Evolutionary conservation across 2,113 vertebrate species (phyloP).

Genomic region (Oncorhynchus nerka): DNA sequence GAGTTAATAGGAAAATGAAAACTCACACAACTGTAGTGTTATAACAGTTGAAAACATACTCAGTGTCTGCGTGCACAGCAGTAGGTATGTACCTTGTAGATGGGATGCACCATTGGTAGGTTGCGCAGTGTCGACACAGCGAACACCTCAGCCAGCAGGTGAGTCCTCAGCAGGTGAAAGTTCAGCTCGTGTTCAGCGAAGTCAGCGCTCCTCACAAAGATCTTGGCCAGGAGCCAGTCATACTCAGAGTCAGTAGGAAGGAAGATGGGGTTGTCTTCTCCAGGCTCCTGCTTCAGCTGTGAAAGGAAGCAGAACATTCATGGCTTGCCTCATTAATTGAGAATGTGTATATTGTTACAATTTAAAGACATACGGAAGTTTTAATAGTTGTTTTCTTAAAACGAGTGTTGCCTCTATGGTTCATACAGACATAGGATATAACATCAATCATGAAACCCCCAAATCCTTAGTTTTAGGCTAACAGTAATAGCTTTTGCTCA

Average conservation of each 20-base stretch:
- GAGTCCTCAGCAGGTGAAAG: slow-evolving; percentile 51
- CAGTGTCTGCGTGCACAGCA: too few species aligned
- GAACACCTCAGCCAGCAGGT: slow-evolving; percentile 48
- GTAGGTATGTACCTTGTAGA: slow-evolving; percentile 57
- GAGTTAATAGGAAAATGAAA: too few species aligned
- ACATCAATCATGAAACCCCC: too few species aligned
- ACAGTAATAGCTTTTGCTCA: too few species aligned
- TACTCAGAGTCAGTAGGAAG: slow-evolving; percentile 60
- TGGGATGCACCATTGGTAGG: slow-evolving; percentile 63
- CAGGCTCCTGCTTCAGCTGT: slow-evolving; percentile 32
- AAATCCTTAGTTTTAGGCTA: too few species aligned
- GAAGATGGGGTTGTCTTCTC: slow-evolving; percentile 49
- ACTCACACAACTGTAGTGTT: too few species aligned
- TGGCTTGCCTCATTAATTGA: not conserved
- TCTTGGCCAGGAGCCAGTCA: slow-evolving; percentile 63
- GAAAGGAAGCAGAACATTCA: not conserved
- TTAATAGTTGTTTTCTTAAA: too few species aligned
- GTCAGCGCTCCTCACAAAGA: slow-evolving; percentile 62
- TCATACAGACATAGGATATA: too few species aligned
- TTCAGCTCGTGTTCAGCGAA: slow-evolving; percentile 62
- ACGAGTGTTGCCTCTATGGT: too few species aligned
- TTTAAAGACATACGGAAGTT: too few species aligned
- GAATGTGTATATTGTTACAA: too few species aligned
- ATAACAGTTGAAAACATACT: too few species aligned
- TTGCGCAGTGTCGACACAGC: slow-evolving; percentile 61